phyloP scores from a whole-genome alignment of 2,797 vertebrate species.

The Dallia pectoralis region DNA sequence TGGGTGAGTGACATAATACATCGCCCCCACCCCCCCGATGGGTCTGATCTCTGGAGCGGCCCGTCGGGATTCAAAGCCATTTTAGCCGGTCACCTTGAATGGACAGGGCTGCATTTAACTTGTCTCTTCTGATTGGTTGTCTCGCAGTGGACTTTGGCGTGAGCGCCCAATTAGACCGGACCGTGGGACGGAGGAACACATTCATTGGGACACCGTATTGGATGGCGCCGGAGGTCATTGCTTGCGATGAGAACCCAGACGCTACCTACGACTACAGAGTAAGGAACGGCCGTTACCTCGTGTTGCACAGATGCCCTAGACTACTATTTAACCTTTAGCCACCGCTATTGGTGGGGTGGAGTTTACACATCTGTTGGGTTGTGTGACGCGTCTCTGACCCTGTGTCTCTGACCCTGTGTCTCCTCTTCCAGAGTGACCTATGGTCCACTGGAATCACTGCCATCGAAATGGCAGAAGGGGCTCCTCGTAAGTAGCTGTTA shows the following conservation, averaged over 20 bases:
- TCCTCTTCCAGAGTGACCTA: conserved; percentile 86
- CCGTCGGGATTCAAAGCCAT: background rate
- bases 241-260: conserved; percentile 94
- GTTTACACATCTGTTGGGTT: background rate
- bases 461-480: conserved; percentile 98
- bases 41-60: background rate
- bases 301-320: background rate
- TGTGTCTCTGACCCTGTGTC: conserved; percentile 30
- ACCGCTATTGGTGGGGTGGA: background rate
- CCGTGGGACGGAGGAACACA: conserved; percentile 93
- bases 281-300: conserved; percentile 51
- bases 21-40: too few species aligned
- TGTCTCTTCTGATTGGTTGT: background rate
- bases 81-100: background rate
- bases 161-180: conserved; percentile 93
- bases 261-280: conserved; percentile 97
- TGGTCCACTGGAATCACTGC: conserved; percentile 98
- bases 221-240: conserved; percentile 97
- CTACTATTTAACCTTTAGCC: background rate
- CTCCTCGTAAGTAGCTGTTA: conserved; percentile 85
- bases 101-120: background rate
- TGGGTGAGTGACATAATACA: conserved; percentile 81
- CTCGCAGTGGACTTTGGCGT: conserved; percentile 91
- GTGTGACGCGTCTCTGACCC: background rate
- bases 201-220: conserved; percentile 97